Percentiles rank a stretch among this genome's conserved stretches.
phyloP scores from a whole-genome alignment of 2,113 vertebrate species.

The Gallinago paraguaiae region DNA sequence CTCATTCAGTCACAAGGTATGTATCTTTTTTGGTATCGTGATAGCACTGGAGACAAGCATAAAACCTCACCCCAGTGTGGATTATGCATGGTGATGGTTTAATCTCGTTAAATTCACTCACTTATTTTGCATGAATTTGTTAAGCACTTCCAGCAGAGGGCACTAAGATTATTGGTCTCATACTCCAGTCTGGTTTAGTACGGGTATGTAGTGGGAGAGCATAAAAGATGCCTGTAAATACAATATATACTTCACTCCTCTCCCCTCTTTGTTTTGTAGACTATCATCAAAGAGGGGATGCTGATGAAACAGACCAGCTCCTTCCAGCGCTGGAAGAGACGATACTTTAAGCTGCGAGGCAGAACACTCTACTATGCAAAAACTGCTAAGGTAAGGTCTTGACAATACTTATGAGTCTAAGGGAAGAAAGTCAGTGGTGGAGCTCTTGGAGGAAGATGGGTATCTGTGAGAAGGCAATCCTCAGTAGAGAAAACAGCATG shows the following conservation, averaged over 20 bases:
- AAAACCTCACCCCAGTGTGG: background rate
- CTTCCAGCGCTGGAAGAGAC: slow-evolving; percentile 95
- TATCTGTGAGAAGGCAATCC: background rate
- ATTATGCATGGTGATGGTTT: background rate
- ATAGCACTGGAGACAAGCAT: background rate
- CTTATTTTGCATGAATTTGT: background rate
- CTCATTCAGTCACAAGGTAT: background rate
- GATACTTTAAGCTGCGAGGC: slow-evolving; percentile 95
- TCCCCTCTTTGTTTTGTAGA: slow-evolving; percentile 76
- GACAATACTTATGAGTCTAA: background rate
- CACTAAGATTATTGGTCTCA: slow-evolving; percentile 23
- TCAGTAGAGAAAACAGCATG: background rate
- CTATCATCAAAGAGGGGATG: slow-evolving; percentile 92
- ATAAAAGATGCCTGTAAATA: background rate
- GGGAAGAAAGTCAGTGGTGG: background rate
- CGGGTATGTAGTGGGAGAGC: fast-evolving
- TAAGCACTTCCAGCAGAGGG: slow-evolving; percentile 61
- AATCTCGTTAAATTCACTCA: background rate
- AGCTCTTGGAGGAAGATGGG: background rate
- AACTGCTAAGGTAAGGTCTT: slow-evolving; percentile 87
- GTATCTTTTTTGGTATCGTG: background rate
- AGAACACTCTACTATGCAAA: slow-evolving; percentile 96
- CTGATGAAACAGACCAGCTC: slow-evolving; percentile 96
- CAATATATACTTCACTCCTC: background rate
- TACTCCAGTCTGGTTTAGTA: background rate